Evolutionary conservation across 1,140 invertebrate species (phyloP).

Genomic region (Meloidogyne exigua): DNA sequence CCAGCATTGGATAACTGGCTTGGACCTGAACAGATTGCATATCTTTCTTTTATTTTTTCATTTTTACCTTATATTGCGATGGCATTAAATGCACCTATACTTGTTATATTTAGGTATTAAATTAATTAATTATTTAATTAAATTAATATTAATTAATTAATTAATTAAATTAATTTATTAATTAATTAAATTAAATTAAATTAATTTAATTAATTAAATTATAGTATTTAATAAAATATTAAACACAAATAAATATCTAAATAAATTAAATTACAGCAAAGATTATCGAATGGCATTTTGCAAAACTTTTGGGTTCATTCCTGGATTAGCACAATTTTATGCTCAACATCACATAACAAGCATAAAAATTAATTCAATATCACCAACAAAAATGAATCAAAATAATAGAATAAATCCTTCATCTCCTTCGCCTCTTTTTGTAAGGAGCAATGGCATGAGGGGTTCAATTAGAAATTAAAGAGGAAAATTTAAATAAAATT

Average conservation of each 20-base stretch:
- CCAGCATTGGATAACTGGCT: background rate
- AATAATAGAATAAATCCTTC: background rate
- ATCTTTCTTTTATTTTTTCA: background rate
- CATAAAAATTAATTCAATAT: slow-evolving; percentile 6
- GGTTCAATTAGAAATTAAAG: too few species aligned
- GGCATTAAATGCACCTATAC: background rate
- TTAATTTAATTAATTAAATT: background rate
- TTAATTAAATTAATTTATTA: too few species aligned
- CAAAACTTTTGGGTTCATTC: background rate
- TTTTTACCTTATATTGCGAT: background rate
- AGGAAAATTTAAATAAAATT: too few species aligned
- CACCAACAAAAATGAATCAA: background rate
- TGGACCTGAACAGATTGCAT: background rate
- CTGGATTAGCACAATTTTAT: background rate
- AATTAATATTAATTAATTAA: background rate
- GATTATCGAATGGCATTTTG: background rate
- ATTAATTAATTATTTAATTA: too few species aligned
- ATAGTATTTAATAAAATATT: too few species aligned
- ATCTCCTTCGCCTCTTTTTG: background rate
- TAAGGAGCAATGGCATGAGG: background rate
- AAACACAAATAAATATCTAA: too few species aligned
- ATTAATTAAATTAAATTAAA: background rate
- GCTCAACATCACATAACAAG: background rate
- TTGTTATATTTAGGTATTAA: background rate
- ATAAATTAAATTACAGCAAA: background rate